Evolutionary conservation across 2,797 vertebrate genomes (phyloP), one percentile per base, ranked within the genome.

Genomic region (Pyrocephalus nanus): DNA sequence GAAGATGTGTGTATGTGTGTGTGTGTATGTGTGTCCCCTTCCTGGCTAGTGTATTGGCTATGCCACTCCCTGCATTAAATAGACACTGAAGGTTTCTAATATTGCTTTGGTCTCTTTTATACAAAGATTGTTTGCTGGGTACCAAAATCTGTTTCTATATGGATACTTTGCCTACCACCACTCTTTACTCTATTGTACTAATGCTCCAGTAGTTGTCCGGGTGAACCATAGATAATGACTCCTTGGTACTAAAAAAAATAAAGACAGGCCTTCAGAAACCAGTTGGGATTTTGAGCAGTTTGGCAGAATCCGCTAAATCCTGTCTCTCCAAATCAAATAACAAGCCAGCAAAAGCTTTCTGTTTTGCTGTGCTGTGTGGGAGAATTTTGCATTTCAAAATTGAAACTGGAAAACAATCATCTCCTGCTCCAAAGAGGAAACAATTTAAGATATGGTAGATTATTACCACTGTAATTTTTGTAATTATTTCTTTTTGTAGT

Each of bases 401-500:
- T 57, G n/a, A 79, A 95, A 80, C 42, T 88, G 65, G 32, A 75
- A 92, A 82, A 48, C 42, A 40, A 30, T 74, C 30, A 91, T 72
- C 23, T 89, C 57, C 15, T 64, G 6, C 27, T 67, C 65, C 38
- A 29, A 74, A 74, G 12, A 71, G 36, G 26, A 87, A 90, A 69
- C 19, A 27, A 30, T 36, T 86, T 71, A 57, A 74, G 42, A 74
- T 80, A 79, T 0, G 0, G 8, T 70, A 34, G n/a, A 15, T 60
- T 89, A 48, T 85, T 76, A 79, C 36, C 30, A 30, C 48, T 1
- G 2, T 73, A 51, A 58, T 67, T 94, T 76, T 85, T 79, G 26
- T 67, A 80, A 85, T 85, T 70, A 42, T 55, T 91, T 92, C 6
- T 79, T 93, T 88, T 50, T 64, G 19, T 71, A 77, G 50, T 88